Evolutionary conservation across 2,113 vertebrate genomes (phyloP), one percentile per base, ranked within the genome.

Genomic region (Orcinus orca): DNA sequence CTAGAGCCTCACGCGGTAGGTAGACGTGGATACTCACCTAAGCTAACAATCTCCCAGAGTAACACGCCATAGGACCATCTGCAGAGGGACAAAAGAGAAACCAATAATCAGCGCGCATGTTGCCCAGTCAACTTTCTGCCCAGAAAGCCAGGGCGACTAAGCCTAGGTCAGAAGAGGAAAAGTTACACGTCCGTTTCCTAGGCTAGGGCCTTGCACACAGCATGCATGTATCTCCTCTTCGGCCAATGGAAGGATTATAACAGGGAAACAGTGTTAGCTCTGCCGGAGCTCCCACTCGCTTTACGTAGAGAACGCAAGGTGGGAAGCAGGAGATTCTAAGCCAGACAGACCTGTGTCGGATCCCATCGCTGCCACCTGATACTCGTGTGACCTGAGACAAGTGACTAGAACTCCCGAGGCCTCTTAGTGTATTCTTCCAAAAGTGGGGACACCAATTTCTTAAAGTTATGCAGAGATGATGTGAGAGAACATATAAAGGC

Each of bases 51-150:
- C 98, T 99, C 99, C 99, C 99, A 99, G 7, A 99, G 97, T 7
- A 99, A 97, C 68, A 99, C 99, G 10, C 99, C 99, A 0, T 99
- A 99, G 13, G 99, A 99, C 99, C 99, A 99, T 41, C 99, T 99
- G 98, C 31, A 97, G 97, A 97, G 63, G 95, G 33, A 87, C 12
- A 90, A 91, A 33, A 12, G 29, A 21, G 96, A 85, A 92, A 92
- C 76, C 90, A 70, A 3, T 8, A 8, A 47, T 95, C 11, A 92
- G 47, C 71, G 29, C 74, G 74, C 1, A 21, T 15, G 1, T 2
- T 13, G 44, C 21, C 36, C 38, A 4, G 12, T 50, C 15, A 9
- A 2, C 1, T 14, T 81, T 38, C 55, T 74, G 50, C 25, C 14
- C 31, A 68, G 0, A 50, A 65, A 93, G 12, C 62, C 60, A 73